A percentile compares a stretch with the other conserved stretches of the same genome.
Conservation (phyloP, 2,888 invertebrate genomes). For the Agonopterix alstromeriana region DNA sequence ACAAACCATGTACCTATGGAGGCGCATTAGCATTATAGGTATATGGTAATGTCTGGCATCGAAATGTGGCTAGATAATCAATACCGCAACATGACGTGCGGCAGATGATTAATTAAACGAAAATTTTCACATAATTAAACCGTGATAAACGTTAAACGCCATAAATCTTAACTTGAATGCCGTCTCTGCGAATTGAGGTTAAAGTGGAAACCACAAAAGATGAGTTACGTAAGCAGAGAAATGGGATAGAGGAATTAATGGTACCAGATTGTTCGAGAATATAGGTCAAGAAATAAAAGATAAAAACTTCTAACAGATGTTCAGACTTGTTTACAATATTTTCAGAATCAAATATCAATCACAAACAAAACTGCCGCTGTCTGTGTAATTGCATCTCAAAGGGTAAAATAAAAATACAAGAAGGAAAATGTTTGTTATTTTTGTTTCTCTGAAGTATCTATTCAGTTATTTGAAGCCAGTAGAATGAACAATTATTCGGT, state of each 20-base stretch:
- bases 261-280: conserved; percentile 4
- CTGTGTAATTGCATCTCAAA: not conserved
- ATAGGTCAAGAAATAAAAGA: conserved; percentile 6
- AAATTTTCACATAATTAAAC: conserved; percentile 33
- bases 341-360: not conserved
- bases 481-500: not conserved
- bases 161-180: conserved; percentile 36
- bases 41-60: not conserved
- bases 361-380: not conserved
- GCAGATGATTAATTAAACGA: conserved; percentile 31
- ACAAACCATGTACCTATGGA: too few relatives aligned
- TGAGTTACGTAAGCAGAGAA: conserved; percentile 26
- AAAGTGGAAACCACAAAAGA: conserved; percentile 27
- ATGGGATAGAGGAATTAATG: conserved; percentile 25
- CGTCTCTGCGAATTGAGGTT: conserved; percentile 26
- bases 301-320: not conserved
- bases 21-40: too few relatives aligned
- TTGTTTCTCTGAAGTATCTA: not conserved
- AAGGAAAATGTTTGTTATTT: too few relatives aligned
- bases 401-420: too few relatives aligned
- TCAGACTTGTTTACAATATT: not conserved
- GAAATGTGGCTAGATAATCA: conserved; percentile 17
- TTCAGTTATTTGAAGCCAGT: conserved; percentile 1
- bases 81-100: conserved; percentile 17
- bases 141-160: conserved; percentile 23